phyloP scores from a whole-genome alignment of 2,888 invertebrate genomes.

The Netelia inedita region DNA sequence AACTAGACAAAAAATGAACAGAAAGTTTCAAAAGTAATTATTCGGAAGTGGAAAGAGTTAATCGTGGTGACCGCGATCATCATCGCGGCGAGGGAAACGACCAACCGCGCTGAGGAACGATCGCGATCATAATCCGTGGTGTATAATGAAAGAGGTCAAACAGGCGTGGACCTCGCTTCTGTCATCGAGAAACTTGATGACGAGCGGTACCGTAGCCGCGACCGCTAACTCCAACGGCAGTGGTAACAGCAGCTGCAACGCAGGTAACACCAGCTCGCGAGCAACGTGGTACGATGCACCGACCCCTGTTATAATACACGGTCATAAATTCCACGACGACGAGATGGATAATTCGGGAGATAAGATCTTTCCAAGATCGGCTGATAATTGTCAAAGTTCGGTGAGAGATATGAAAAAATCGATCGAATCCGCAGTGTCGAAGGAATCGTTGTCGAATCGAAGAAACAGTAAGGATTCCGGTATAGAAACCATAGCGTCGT shows the following conservation, averaged over 20 bases:
- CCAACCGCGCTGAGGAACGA: slow-evolving; percentile 3
- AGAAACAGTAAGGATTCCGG: slow-evolving; percentile 55
- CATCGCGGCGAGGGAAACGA: slow-evolving; percentile 9
- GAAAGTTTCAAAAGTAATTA: slow-evolving; percentile 14
- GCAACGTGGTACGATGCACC: slow-evolving; percentile 81
- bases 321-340: slow-evolving; percentile 52
- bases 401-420: slow-evolving; percentile 3
- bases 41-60: slow-evolving; percentile 32
- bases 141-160: slow-evolving; percentile 79
- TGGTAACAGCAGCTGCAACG: slow-evolving; percentile 14
- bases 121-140: slow-evolving; percentile 23
- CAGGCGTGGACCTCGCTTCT: slow-evolving; percentile 78
- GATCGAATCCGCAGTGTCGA: background rate
- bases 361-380: background rate
- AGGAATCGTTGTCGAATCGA: slow-evolving; percentile 1
- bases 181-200: slow-evolving; percentile 71
- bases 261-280: slow-evolving; percentile 61
- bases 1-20: background rate
- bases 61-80: background rate
- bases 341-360: slow-evolving; percentile 23
- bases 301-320: slow-evolving; percentile 79
- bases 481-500: slow-evolving; percentile 61
- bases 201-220: slow-evolving; percentile 53
- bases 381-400: background rate
- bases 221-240: slow-evolving; percentile 47